phyloP scores from a whole-genome alignment of 2,113 vertebrate genomes.

The Hepsetus odoe region DNA sequence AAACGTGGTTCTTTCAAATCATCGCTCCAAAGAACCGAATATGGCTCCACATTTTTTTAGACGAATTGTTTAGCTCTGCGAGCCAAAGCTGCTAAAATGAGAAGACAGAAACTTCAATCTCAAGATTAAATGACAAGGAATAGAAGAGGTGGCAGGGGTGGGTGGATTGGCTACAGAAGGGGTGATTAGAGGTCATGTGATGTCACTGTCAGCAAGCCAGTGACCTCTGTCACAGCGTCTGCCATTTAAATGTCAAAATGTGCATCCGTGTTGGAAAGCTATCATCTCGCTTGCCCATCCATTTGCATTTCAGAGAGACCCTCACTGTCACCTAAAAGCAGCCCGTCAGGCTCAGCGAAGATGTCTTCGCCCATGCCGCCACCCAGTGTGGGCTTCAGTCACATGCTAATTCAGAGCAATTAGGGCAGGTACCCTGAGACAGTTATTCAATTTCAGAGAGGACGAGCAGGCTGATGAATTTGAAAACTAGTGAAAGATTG shows the following conservation, averaged over 20 bases:
- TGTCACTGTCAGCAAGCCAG: constrained; percentile 49
- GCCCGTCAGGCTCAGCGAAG: constrained; percentile 21
- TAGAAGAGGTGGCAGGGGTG: neutral
- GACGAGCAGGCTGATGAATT: constrained; percentile 43
- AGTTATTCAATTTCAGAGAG: constrained; percentile 38
- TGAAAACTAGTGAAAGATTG: constrained; percentile 46
- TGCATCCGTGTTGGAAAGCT: constrained; percentile 16
- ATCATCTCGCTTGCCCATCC: constrained; percentile 31
- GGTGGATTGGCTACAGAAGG: constrained; percentile 30
- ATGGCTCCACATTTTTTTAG: no score
- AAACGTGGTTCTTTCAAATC: no score
- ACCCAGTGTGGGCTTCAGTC: constrained; percentile 34
- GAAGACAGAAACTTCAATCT: constrained; percentile 24
- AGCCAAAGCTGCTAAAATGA: constrained; percentile 10
- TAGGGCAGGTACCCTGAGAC: constrained; percentile 41
- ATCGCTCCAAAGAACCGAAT: no score
- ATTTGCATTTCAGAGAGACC: constrained; percentile 52
- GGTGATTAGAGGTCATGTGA: constrained; percentile 44
- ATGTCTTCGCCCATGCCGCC: constrained; percentile 27
- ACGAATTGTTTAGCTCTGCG: neutral
- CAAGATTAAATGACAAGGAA: constrained; percentile 31
- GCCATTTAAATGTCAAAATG: constrained; percentile 58
- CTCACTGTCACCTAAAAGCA: constrained; percentile 40
- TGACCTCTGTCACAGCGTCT: constrained; percentile 52
- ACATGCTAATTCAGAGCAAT: constrained; percentile 53